A percentile compares a stretch with the other conserved stretches of the same genome.
Evolutionary conservation across 2,113 vertebrate genomes (phyloP).

Genomic region (Progne subis): DNA sequence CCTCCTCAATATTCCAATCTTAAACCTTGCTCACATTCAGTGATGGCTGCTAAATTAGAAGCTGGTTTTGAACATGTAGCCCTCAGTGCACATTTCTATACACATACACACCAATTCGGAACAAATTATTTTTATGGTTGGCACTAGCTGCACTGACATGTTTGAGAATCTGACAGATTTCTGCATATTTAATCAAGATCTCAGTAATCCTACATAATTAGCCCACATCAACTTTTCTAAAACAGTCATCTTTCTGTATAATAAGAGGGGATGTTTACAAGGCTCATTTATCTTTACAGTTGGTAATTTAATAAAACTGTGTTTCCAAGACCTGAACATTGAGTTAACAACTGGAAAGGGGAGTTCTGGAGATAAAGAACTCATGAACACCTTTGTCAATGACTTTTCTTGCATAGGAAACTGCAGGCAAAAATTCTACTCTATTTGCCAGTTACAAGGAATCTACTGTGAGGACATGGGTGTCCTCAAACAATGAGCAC

Average conservation of each 20-base stretch:
- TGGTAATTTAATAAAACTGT: conserved; percentile 64
- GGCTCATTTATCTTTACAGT: conserved; percentile 59
- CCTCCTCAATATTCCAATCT: background rate
- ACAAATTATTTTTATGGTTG: conserved; percentile 55
- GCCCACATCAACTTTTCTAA: conserved; percentile 66
- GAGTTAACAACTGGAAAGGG: conserved; percentile 49
- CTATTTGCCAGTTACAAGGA: background rate
- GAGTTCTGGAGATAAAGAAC: conserved; percentile 28
- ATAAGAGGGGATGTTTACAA: conserved; percentile 69
- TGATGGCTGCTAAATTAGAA: background rate
- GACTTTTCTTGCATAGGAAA: conserved; percentile 13
- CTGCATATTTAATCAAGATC: conserved; percentile 63
- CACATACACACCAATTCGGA: conserved; percentile 40
- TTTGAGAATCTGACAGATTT: conserved; percentile 54
- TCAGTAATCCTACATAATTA: conserved; percentile 67
- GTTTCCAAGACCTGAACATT: conserved; percentile 51
- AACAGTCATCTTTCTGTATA: conserved; percentile 59
- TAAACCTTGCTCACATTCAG: background rate
- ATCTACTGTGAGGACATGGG: background rate
- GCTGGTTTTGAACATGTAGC: background rate
- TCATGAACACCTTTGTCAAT: conserved; percentile 44
- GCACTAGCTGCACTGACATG: conserved; percentile 10
- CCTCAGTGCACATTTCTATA: conserved; percentile 24
- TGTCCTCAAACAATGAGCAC: background rate
- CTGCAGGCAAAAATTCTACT: background rate